Base-by-base conservation (phyloP, 2,888 invertebrate genomes). In the Lacanobia oleracea region DNA sequence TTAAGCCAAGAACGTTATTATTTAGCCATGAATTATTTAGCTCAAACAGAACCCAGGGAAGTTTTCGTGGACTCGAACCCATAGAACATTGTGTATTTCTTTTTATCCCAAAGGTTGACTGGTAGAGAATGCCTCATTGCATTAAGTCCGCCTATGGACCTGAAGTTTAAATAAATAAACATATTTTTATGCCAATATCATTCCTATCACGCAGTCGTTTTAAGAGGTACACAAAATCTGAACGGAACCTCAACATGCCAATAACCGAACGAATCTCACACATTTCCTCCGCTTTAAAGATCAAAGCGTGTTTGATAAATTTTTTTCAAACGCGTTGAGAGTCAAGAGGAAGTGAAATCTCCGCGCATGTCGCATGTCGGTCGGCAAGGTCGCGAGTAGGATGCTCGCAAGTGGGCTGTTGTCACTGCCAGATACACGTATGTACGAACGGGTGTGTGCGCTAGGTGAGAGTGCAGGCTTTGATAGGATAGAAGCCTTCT, bases 321-420 rank as follows among this genome's bases (percentile, higher is more conserved):
- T 85, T 81, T 88, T 89, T 88, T 85, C 79, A 85, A 84, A 59
- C 59, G 76, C 83, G 70, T 14, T n/a, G 14, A 40, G 59, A 21
- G 80, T 77, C 83, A 82, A 86, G 89, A 94, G 95, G 95, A 95
- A 95, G 95, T 95, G 95, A 95, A 95, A 95, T 91, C 92, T 90
- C 67, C 78, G 88, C 88, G 88, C 70, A 78, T 78, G 81, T 92
- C 78, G 82, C 81, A 94, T 94, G 94, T 94, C 91, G 92, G 95
- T 91, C 95, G 94, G 88, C 94, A 94, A 94, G 95, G 95, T 94
- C 94, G 93, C 91, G 67, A 94, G 92, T 93, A 95, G 95, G 95
- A 95, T 95, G 94, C 92, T 92, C 88, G 90, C 93, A 94, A 94
- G 91, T 94, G 93, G 94, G 93, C 91, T 93, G 91, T 88, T 88